Conservation (phyloP, 2,797 vertebrate species). For the Passerculus sandwichensis region DNA sequence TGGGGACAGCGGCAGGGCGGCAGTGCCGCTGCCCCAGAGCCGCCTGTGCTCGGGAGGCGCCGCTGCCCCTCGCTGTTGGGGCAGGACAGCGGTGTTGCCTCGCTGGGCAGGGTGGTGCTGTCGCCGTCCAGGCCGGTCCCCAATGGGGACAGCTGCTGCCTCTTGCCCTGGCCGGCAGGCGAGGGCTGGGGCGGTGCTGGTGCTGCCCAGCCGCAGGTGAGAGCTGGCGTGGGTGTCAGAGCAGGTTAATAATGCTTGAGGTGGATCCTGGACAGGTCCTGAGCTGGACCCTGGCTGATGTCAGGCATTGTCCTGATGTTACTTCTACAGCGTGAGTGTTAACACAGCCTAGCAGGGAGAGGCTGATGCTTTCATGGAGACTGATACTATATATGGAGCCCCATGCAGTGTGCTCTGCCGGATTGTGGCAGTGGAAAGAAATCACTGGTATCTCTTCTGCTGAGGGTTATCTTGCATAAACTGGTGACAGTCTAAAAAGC, state of each 20-base stretch:
- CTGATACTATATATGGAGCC: background rate
- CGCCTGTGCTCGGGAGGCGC: background rate
- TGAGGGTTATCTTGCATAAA: background rate
- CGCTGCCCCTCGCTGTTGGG: background rate
- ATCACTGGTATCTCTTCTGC: background rate
- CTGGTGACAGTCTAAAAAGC: background rate
- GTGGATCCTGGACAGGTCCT: background rate
- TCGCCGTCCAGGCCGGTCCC: background rate
- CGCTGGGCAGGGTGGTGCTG: background rate
- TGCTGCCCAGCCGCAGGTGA: background rate
- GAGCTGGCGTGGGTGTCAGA: accelerated
- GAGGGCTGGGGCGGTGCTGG: background rate
- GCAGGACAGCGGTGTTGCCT: background rate
- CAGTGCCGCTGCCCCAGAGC: background rate
- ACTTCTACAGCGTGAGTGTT: accelerated
- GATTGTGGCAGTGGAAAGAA: background rate
- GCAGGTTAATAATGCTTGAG: background rate
- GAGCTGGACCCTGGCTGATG: background rate
- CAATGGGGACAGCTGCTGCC: background rate
- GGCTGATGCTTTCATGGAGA: background rate
- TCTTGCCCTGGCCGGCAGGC: too few relatives aligned
- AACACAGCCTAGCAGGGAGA: background rate
- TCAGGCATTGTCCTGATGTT: background rate
- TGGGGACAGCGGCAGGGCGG: background rate
- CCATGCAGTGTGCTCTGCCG: accelerated